These are phyloP conservation scores for Equus quagga DNA, from an alignment of 2,113 vertebrate genomes.

Conservation along the genomic window DNA sequence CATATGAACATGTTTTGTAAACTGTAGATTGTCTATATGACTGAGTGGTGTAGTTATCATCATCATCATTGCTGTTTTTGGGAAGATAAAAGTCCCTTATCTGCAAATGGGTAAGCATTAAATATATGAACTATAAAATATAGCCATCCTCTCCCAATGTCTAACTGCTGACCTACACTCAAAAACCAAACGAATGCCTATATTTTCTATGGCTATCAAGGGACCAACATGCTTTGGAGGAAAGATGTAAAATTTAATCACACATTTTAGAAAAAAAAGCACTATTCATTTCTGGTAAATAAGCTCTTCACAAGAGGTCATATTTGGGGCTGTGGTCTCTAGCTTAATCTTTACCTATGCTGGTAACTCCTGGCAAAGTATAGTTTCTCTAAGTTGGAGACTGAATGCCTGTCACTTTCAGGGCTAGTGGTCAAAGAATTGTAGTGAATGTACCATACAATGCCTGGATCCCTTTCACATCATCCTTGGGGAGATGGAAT, in stretches of 20 bases:
- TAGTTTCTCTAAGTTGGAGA: neutral
- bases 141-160: neutral
- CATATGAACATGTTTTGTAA: neutral
- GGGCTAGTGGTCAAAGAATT: neutral
- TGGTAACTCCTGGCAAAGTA: neutral
- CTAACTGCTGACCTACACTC: neutral
- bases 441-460: constrained; percentile 80
- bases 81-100: neutral
- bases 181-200: neutral
- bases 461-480: constrained; percentile 87
- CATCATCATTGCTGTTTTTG: neutral
- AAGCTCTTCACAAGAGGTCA: neutral
- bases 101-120: neutral
- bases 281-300: neutral
- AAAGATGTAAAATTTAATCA: neutral
- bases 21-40: neutral
- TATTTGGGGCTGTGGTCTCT: neutral
- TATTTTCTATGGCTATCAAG: neutral
- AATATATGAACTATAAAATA: neutral
- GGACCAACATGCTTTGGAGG: neutral
- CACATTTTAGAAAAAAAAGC: neutral
- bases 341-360: neutral
- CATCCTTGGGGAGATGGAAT: constrained; percentile 86
- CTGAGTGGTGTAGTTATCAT: neutral
- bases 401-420: neutral